Conservation (phyloP, 2,113 vertebrate genomes). For the Anolis carolinensis region DNA sequence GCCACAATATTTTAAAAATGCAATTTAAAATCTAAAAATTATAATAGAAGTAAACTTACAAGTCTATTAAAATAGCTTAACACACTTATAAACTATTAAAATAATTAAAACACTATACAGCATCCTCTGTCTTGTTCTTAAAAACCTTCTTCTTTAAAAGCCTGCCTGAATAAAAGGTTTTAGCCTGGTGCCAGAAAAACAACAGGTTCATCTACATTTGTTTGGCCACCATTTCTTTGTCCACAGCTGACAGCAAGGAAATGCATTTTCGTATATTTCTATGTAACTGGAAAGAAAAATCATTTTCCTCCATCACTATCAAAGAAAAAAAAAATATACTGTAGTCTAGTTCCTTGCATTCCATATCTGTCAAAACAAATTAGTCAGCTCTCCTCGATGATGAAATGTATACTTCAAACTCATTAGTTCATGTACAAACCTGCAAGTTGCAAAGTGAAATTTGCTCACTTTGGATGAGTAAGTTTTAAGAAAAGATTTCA, state of each 20-base stretch:
- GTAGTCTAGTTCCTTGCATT: slow-evolving; percentile 44
- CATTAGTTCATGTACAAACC: slow-evolving; percentile 53
- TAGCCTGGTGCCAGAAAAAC: no score
- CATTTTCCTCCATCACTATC: background rate
- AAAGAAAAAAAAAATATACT: slow-evolving; percentile 19
- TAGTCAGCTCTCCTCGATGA: slow-evolving; percentile 44
- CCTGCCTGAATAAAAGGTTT: no score
- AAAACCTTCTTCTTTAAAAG: no score
- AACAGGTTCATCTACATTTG: background rate
- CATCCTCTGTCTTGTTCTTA: no score
- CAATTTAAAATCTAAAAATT: no score
- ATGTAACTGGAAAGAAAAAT: background rate
- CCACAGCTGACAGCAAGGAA: slow-evolving; percentile 36
- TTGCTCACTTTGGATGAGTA: background rate
- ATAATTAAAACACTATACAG: no score
- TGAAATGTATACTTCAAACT: slow-evolving; percentile 54
- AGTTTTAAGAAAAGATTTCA: slow-evolving; percentile 16
- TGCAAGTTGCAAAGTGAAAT: slow-evolving; percentile 11
- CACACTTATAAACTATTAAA: no score
- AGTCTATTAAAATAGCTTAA: no score
- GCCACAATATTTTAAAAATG: no score
- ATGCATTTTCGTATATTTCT: slow-evolving; percentile 46
- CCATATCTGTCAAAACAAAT: slow-evolving; percentile 47
- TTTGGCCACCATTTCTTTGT: slow-evolving; percentile 45
- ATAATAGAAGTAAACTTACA: no score